These are phyloP conservation scores for Panzeria rudis DNA, from an alignment of 2,888 invertebrate species.

Conservation along the genomic window DNA sequence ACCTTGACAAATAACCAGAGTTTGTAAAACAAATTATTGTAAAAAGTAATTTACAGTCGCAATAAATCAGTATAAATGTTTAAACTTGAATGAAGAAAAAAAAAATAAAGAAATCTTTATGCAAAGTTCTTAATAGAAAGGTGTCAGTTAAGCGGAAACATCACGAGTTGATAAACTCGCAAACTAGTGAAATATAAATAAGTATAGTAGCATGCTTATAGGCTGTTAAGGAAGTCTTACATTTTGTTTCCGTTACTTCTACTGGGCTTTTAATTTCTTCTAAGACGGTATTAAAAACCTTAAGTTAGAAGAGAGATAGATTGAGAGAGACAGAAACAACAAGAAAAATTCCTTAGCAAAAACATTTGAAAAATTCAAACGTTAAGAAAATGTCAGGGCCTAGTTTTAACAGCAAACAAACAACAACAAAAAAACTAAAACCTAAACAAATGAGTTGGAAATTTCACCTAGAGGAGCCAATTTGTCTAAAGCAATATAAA, in stretches of 20 bases:
- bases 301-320: background rate
- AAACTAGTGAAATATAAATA: conserved; percentile 46
- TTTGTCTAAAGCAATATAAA: conserved; percentile 52
- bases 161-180: conserved; percentile 70
- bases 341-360: conserved; percentile 2
- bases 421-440: background rate
- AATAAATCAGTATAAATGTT: conserved; percentile 61
- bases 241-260: conserved; percentile 28
- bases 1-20: conserved; percentile 48
- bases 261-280: conserved; percentile 8
- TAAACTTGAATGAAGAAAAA: background rate
- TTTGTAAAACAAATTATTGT: conserved; percentile 50
- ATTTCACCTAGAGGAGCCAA: conserved; percentile 35
- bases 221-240: conserved; percentile 66
- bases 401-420: background rate
- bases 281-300: conserved; percentile 21
- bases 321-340: background rate
- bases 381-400: conserved; percentile 65
- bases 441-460: conserved; percentile 7
- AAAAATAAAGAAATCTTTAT: conserved; percentile 16
- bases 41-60: conserved; percentile 49
- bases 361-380: conserved; percentile 5
- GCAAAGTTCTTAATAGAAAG: conserved; percentile 60
- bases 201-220: conserved; percentile 69
- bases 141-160: conserved; percentile 71